Evolutionary conservation across 2,888 invertebrate genomes (phyloP).

Genomic region (Noctua janthe): DNA sequence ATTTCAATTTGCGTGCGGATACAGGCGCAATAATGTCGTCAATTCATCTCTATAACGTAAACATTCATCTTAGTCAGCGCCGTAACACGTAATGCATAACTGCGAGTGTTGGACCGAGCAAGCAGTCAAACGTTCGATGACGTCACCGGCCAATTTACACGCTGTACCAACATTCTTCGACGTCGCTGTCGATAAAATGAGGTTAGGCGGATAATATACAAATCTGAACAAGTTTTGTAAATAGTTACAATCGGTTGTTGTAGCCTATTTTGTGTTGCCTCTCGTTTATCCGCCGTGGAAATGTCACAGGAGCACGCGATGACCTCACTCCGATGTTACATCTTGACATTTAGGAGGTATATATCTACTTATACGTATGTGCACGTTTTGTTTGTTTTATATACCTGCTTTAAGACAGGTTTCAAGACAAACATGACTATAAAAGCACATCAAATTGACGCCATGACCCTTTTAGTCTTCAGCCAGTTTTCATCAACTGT

Average conservation of each 20-base stretch:
- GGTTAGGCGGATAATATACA: constrained; percentile 58
- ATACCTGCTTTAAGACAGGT: constrained; percentile 31
- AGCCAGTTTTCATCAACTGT: constrained; percentile 39
- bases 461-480: constrained; percentile 61
- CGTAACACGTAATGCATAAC: constrained; percentile 60
- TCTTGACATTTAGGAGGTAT: constrained; percentile 71
- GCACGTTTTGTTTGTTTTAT: constrained; percentile 47
- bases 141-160: constrained; percentile 54
- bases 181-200: constrained; percentile 49
- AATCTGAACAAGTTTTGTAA: constrained; percentile 53
- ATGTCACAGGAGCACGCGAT: constrained; percentile 68
- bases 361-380: constrained; percentile 35
- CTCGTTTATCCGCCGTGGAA: constrained; percentile 59
- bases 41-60: constrained; percentile 61
- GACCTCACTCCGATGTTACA: constrained; percentile 70
- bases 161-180: constrained; percentile 51
- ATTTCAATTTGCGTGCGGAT: constrained; percentile 54
- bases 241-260: constrained; percentile 35
- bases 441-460: constrained; percentile 46
- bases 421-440: constrained; percentile 19
- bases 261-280: constrained; percentile 40
- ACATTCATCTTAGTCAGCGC: constrained; percentile 61
- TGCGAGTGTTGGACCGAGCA: constrained; percentile 35
- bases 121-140: constrained; percentile 50
- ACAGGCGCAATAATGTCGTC: constrained; percentile 57